phyloP scores from a whole-genome alignment of 2,797 vertebrate genomes.

The Gambusia yucatana region DNA sequence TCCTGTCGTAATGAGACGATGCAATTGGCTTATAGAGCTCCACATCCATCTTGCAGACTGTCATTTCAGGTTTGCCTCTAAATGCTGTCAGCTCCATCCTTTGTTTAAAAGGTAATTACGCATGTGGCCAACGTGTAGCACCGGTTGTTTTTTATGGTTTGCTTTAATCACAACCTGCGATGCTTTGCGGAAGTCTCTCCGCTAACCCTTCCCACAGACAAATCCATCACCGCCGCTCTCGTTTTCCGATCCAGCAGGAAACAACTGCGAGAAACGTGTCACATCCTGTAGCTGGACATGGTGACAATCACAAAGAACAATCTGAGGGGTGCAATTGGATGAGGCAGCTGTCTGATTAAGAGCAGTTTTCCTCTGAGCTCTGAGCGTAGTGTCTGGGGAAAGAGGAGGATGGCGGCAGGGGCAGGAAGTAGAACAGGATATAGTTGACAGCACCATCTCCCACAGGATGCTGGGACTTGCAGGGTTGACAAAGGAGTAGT shows the following conservation, averaged over 20 bases:
- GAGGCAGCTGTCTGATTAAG: constrained; percentile 45
- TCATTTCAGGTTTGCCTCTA: constrained; percentile 13
- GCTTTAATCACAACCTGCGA: constrained; percentile 62
- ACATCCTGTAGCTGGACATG: constrained; percentile 60
- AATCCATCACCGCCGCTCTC: constrained; percentile 56
- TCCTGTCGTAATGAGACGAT: constrained; percentile 10
- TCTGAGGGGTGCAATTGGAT: constrained; percentile 44
- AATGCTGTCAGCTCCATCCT: constrained; percentile 4
- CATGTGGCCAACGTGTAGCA: constrained; percentile 26
- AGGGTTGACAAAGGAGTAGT: constrained; percentile 42
- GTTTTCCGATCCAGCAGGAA: constrained; percentile 70
- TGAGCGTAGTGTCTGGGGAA: constrained; percentile 31
- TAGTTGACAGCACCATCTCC: constrained; percentile 58
- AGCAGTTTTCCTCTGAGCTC: constrained; percentile 51
- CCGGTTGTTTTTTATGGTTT: constrained; percentile 52
- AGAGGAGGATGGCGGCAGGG: constrained; percentile 42
- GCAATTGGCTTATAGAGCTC: constrained; percentile 8
- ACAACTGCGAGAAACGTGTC: constrained; percentile 57
- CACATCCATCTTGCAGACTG: neutral
- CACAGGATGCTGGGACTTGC: constrained; percentile 69
- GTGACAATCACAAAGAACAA: constrained; percentile 51
- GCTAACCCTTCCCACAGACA: constrained; percentile 53
- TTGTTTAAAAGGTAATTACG: constrained; percentile 45
- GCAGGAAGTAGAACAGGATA: constrained; percentile 68
- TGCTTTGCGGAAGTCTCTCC: constrained; percentile 52